These are phyloP conservation scores for Heteractis magnifica DNA, from an alignment of 92 coral and sea anemone genomes.

Conservation along the genomic window DNA sequence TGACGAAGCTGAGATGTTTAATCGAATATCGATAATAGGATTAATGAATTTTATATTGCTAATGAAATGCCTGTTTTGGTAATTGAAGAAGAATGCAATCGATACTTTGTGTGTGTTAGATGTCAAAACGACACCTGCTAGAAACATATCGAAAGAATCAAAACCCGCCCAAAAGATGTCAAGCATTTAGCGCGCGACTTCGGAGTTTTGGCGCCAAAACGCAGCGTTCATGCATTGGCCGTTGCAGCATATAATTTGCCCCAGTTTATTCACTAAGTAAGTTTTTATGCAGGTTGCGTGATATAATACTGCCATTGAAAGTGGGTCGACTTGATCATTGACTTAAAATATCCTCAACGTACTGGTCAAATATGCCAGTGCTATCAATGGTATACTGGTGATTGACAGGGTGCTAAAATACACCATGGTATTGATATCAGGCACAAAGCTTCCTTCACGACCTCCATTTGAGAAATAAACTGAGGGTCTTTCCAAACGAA, in stretches of 20 bases:
- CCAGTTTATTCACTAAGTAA: not conserved
- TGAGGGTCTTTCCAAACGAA: too few species aligned
- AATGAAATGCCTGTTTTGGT: conserved; percentile 21
- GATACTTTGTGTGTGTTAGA: not conserved
- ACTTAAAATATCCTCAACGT: conserved; percentile 12
- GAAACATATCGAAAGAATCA: conserved; percentile 15
- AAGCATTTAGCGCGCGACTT: conserved; percentile 1
- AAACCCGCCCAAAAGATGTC: conserved; percentile 13
- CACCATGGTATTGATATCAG: not conserved
- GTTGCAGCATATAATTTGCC: not conserved
- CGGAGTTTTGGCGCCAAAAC: not conserved
- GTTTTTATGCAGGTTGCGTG: not conserved
- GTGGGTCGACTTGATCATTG: conserved; percentile 5
- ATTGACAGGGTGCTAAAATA: not conserved
- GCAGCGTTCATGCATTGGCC: not conserved
- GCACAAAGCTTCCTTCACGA: not conserved
- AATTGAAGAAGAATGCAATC: conserved; percentile 31
- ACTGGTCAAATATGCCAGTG: not conserved
- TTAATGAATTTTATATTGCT: not conserved
- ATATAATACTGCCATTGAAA: not conserved
- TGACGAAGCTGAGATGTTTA: not conserved
- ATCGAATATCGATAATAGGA: not conserved
- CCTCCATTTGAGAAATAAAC: too few species aligned
- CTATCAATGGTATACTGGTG: not conserved
- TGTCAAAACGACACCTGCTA: conserved; percentile 47